Conservation (phyloP, 2,113 vertebrate genomes). For the Podarcis cretensis region DNA sequence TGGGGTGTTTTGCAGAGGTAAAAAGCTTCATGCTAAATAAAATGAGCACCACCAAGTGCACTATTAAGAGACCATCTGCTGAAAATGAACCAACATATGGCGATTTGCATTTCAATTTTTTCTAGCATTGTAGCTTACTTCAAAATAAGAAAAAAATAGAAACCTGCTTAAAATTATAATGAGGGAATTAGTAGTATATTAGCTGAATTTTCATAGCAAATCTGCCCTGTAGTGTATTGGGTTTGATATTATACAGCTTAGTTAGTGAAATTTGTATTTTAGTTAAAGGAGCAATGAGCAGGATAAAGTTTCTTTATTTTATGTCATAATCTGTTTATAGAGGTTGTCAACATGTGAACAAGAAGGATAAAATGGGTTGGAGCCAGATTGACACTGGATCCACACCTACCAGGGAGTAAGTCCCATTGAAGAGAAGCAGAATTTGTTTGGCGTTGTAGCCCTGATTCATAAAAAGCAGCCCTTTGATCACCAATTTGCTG, state of each 20-base stretch:
- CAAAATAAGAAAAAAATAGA: slow-evolving; percentile 31
- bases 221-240: slow-evolving; percentile 33
- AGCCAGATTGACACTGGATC: neutral
- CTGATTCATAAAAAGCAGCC: too few relatives aligned
- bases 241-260: slow-evolving; percentile 2
- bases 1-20: neutral
- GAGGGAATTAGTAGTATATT: slow-evolving; percentile 34
- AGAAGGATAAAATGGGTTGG: neutral
- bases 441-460: too few relatives aligned
- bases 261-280: slow-evolving; percentile 24
- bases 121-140: slow-evolving; percentile 33
- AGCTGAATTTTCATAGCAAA: slow-evolving; percentile 17
- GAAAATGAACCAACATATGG: slow-evolving; percentile 61
- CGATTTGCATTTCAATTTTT: slow-evolving; percentile 26
- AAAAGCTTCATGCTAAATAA: slow-evolving; percentile 42
- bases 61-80: slow-evolving; percentile 63
- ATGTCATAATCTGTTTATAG: neutral
- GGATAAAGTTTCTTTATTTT: neutral
- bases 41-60: slow-evolving; percentile 47
- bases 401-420: neutral
- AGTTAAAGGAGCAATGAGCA: neutral
- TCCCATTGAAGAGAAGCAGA: neutral
- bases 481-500: too few relatives aligned
- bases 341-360: neutral
- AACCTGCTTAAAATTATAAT: slow-evolving; percentile 27